Conservation (phyloP, 1,140 invertebrate genomes). For the Lepidostoma basale region DNA sequence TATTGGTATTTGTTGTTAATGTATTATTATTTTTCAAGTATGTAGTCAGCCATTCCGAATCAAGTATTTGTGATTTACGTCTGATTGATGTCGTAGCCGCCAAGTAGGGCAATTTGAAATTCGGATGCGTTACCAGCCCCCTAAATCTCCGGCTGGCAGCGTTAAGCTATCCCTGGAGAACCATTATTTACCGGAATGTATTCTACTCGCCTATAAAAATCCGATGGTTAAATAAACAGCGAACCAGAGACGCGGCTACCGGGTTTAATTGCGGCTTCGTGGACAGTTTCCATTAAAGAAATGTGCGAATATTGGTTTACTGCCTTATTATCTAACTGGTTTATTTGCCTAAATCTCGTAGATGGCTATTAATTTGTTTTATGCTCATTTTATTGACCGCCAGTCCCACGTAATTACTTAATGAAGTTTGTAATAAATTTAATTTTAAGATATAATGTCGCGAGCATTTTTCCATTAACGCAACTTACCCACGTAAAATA, state of each 20-base stretch:
- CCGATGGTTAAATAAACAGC: conserved; percentile 43
- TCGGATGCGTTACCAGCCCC: conserved; percentile 31
- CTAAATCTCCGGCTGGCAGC: conserved; percentile 37
- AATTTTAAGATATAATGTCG: too few species aligned
- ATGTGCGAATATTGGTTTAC: background rate
- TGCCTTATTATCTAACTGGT: too few species aligned
- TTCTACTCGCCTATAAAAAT: conserved; percentile 40
- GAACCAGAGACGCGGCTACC: background rate
- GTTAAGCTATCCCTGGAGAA: conserved; percentile 38
- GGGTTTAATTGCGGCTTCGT: conserved; percentile 9
- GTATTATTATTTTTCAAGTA: background rate
- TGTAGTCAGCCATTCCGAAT: background rate
- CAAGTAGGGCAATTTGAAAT: conserved; percentile 36
- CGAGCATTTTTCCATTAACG: too few species aligned
- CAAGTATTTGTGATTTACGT: conserved; percentile 3
- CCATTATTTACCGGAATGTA: conserved; percentile 43
- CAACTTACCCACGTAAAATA: too few species aligned
- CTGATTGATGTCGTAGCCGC: conserved; percentile 1
- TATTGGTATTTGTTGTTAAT: too few species aligned
- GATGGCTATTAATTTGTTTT: too few species aligned
- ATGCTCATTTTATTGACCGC: too few species aligned
- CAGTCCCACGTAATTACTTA: too few species aligned
- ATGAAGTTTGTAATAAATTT: too few species aligned
- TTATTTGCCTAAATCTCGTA: too few species aligned
- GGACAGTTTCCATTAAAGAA: background rate